Percentiles rank a stretch among this genome's conserved stretches.
Evolutionary conservation across 2,888 invertebrate species (phyloP).

Genomic region (Drosophila villosipedis): DNA sequence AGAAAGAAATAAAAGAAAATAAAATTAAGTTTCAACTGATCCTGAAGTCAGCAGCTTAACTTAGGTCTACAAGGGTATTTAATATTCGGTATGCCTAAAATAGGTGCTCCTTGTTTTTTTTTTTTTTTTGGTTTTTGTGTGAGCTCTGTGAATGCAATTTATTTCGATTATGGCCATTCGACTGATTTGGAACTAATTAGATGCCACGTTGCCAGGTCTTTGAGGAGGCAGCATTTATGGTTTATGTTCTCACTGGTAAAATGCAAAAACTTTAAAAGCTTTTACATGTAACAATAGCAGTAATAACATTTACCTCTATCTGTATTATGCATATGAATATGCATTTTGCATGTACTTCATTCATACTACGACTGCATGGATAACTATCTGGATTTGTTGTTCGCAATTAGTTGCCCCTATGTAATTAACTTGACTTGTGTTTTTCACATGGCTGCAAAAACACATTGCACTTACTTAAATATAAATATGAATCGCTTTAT

Average conservation of each 20-base stretch:
- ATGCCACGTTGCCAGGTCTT: conserved; percentile 19
- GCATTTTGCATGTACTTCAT: conserved; percentile 20
- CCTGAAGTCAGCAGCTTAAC: not conserved
- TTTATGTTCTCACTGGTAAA: conserved; percentile 33
- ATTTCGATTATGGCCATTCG: conserved; percentile 81
- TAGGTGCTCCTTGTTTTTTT: not conserved
- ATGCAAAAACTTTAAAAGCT: conserved; percentile 50
- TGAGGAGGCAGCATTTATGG: conserved; percentile 36
- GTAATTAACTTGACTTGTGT: not conserved
- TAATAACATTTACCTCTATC: conserved; percentile 21
- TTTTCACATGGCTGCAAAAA: not conserved
- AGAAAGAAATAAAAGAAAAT: no score
- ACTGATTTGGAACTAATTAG: conserved; percentile 83
- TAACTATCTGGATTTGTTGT: not conserved
- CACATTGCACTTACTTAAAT: not conserved
- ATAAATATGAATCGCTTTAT: not conserved
- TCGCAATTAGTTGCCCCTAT: not conserved
- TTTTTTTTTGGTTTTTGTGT: conserved; percentile 32
- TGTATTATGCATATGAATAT: conserved; percentile 44
- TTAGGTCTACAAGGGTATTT: not conserved
- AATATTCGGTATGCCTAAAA: not conserved
- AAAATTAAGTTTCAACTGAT: not conserved
- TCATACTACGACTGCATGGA: not conserved
- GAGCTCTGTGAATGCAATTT: conserved; percentile 72
- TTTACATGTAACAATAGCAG: conserved; percentile 59